Percentiles rank a stretch among this genome's conserved stretches.
These are phyloP conservation scores for Ectemnius continuus DNA, from an alignment of 2,888 invertebrate genomes.

Conservation along the genomic window DNA sequence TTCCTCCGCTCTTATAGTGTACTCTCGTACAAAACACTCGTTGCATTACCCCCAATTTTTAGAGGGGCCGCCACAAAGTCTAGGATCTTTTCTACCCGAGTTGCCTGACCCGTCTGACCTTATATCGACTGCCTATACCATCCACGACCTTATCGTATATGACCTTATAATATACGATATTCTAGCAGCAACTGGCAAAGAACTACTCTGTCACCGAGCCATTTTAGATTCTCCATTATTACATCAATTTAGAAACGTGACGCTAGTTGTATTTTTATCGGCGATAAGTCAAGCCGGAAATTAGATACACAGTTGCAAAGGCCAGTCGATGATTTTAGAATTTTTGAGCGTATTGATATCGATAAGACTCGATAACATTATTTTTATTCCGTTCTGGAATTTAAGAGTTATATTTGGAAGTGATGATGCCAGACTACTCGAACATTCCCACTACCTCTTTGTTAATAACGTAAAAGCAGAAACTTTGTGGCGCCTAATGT, in stretches of 20 bases:
- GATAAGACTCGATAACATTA: not conserved
- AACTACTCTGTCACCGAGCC: no score
- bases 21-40: not conserved
- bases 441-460: not conserved
- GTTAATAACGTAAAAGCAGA: not conserved
- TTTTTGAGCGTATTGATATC: not conserved
- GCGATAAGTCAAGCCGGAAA: not conserved
- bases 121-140: no score
- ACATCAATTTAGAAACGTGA: no score
- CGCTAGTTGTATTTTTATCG: no score
- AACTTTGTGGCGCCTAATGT: slow-evolving; percentile 1
- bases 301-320: not conserved
- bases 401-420: not conserved
- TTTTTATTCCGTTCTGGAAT: not conserved
- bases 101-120: no score
- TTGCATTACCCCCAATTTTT: not conserved
- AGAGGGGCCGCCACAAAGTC: not conserved
- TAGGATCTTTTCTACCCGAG: not conserved
- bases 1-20: not conserved
- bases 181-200: no score
- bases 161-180: no score
- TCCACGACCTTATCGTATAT: no score
- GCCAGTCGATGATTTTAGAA: no score
- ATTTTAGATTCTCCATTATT: no score
- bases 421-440: not conserved